A percentile compares a stretch with the other conserved stretches of the same genome.
These are phyloP conservation scores for Caenorhabditis briggsae DNA, from an alignment of 1,140 invertebrate genomes.

Conservation along the genomic window DNA sequence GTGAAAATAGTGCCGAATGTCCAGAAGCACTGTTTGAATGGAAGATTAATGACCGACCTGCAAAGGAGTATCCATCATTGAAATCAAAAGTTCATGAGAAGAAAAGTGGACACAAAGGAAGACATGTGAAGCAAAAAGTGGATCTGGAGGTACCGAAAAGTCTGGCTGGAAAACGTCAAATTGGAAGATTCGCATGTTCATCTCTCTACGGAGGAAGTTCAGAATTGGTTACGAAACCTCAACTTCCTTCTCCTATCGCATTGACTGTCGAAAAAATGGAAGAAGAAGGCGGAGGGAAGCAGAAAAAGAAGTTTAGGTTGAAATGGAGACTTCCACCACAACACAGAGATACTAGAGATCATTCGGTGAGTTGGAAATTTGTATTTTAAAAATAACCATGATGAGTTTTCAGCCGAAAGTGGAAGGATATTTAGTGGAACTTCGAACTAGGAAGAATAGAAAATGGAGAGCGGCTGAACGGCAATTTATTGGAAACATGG, in stretches of 20 bases:
- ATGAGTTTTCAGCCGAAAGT: constrained; percentile 43
- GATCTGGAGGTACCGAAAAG: constrained; percentile 32
- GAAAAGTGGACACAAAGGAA: constrained; percentile 52
- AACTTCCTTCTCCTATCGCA: constrained; percentile 30
- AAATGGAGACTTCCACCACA: constrained; percentile 55
- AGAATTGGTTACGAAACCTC: constrained; percentile 19
- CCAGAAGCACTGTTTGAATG: constrained; percentile 61
- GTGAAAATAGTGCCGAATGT: constrained; percentile 54
- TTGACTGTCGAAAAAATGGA: constrained; percentile 44
- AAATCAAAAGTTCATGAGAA: constrained; percentile 58
- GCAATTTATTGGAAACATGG: constrained; percentile 51
- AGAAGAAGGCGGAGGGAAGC: constrained; percentile 6
- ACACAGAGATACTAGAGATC: constrained; percentile 54
- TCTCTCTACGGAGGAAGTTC: constrained; percentile 38
- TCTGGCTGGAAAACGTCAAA: constrained; percentile 29
- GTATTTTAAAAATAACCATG: not conserved
- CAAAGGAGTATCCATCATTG: constrained; percentile 45
- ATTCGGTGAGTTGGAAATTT: constrained; percentile 3
- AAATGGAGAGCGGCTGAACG: constrained; percentile 61
- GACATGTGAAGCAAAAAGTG: constrained; percentile 31
- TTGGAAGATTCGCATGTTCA: constrained; percentile 46
- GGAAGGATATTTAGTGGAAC: constrained; percentile 52
- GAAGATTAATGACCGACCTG: constrained; percentile 54
- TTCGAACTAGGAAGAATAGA: constrained; percentile 49
- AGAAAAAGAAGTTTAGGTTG: constrained; percentile 42